Evolutionary conservation across 2,888 invertebrate species (phyloP).

Genomic region (Plutella xylostella): DNA sequence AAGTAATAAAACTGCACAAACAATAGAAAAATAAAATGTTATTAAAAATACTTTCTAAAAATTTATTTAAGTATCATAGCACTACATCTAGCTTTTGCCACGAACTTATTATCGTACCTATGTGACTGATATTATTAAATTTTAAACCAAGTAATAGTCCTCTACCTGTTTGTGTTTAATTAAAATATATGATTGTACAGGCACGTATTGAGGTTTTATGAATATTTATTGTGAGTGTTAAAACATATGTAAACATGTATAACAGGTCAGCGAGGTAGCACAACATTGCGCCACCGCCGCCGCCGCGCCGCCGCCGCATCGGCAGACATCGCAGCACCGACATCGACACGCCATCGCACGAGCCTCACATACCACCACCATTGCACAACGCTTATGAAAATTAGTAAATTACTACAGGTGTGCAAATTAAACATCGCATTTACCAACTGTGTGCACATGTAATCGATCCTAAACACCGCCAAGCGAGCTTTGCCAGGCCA

Average conservation of each 20-base stretch:
- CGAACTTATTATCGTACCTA: too few species aligned
- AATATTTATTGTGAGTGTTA: conserved; percentile 23
- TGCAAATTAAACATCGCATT: conserved; percentile 10
- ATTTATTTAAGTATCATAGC: too few species aligned
- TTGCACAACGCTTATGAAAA: conserved; percentile 14
- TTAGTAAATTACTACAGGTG: conserved; percentile 15
- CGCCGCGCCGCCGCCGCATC: background rate
- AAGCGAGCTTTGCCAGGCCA: background rate
- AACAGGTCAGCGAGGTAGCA: background rate
- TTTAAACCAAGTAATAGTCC: conserved; percentile 1
- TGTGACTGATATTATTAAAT: too few species aligned
- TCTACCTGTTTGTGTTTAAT: conserved; percentile 19
- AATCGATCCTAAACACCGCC: background rate
- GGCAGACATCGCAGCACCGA: background rate
- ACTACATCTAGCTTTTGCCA: too few species aligned
- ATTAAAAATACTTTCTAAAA: too few species aligned
- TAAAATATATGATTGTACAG: conserved; percentile 9
- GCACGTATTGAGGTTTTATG: conserved; percentile 17
- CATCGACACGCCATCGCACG: background rate
- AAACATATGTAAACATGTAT: conserved; percentile 21
- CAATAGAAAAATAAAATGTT: too few species aligned
- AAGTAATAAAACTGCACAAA: too few species aligned
- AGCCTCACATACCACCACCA: conserved; percentile 3
- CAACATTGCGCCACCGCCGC: background rate
- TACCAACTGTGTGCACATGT: background rate